Evolutionary conservation across 2,797 vertebrate species (phyloP), one percentile per base, ranked within the genome.

Genomic region (Coreius guichenoti): DNA sequence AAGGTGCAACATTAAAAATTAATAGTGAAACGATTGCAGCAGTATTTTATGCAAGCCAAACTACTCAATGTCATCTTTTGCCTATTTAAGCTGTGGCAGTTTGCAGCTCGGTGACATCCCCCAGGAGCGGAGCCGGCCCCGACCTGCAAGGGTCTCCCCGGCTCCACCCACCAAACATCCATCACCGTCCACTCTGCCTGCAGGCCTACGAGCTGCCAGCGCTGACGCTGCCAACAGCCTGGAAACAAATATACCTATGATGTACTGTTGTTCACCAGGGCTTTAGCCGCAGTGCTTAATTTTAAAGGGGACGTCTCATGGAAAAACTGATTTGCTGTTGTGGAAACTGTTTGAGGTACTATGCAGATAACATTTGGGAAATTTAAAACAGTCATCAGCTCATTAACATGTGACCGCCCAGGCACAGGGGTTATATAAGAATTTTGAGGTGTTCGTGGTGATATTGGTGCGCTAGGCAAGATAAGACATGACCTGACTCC

Each of bases 1-100:
- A 94, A 93, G 93, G 89, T 76, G 91, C 89, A 91, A 87, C 94
- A 95, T 97, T 95, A 96, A 97, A 96, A 95, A 96, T 96, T 94
- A 92, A 96, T 96, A 91, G 86, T 91, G 92, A 93, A 94, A 93
- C 93, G 93, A 95, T 96, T 95, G 94, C 94, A 85, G 94, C 92
- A 92, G 93, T 95, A 94, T 95, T 94, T 93, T 92, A 91, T 93
- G 86, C 90, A 92, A 92, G 92, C 87, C 90, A 89, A 92, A 90
- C 87, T 92, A 85, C 89, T 90, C 73, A 86, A 76, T 91, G 90
- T 92, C 89, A 83, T 91, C 82, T 91, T 90, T 90, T 85, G 13
- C 81, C 29, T 70, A 74, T 90, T 87, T 86, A 90, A 89, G 89
- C 68, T 80, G 68, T 85, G 84, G 77, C 87, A 84, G 72, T 78